Evolutionary conservation across 2,113 vertebrate species (phyloP).

Genomic region (Caracal caracal): DNA sequence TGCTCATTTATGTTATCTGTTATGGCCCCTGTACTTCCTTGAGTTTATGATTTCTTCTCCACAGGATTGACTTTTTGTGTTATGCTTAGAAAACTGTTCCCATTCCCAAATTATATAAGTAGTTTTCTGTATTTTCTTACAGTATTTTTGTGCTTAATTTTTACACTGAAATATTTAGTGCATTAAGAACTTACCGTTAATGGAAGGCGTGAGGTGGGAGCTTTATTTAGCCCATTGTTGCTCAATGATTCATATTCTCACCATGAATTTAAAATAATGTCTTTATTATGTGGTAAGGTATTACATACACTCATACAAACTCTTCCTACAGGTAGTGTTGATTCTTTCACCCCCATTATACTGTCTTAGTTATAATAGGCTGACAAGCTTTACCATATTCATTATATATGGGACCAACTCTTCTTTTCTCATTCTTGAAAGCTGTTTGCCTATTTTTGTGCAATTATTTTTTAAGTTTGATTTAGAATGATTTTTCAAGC

Average conservation of each 20-base stretch:
- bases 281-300: neutral
- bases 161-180: conserved; percentile 27
- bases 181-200: conserved; percentile 25
- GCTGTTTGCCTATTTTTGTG: neutral
- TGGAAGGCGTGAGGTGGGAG: neutral
- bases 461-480: neutral
- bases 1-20: neutral
- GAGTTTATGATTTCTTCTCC: conserved; percentile 12
- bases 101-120: neutral
- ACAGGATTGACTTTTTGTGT: neutral
- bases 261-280: conserved; percentile 11
- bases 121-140: neutral
- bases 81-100: conserved; percentile 1
- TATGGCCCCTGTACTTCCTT: neutral
- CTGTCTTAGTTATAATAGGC: neutral
- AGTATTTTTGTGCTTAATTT: neutral
- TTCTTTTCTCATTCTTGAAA: conserved; percentile 20
- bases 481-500: conserved; percentile 7
- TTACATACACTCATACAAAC: neutral
- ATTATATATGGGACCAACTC: neutral
- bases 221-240: neutral
- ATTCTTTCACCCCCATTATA: neutral
- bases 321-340: neutral
- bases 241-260: conserved; percentile 2
- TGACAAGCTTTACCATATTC: neutral